Evolutionary conservation across 2,113 vertebrate genomes (phyloP).

Genomic region (Andinoacara biseriatus): DNA sequence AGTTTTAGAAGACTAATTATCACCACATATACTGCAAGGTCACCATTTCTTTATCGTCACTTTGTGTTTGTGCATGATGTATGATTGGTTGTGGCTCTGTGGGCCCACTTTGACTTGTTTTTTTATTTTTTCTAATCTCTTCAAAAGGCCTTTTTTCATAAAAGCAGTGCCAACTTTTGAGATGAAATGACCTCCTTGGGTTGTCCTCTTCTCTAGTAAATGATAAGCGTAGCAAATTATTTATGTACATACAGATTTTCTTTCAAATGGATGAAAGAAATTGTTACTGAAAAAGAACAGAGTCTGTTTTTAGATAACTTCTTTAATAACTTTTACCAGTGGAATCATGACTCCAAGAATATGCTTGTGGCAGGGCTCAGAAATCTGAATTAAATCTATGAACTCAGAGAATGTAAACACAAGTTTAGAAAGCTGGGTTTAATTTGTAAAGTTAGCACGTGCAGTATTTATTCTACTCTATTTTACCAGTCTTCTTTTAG

Average conservation of each 20-base stretch:
- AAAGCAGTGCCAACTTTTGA: conserved; percentile 21
- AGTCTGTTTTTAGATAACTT: neutral
- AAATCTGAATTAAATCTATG: neutral
- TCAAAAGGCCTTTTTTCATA: conserved; percentile 24
- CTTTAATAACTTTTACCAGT: conserved; percentile 4
- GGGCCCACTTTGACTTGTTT: neutral
- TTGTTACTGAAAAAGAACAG: neutral
- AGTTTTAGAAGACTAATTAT: conserved; percentile 8
- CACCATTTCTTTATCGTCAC: conserved; percentile 9
- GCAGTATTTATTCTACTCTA: neutral
- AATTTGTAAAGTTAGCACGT: neutral
- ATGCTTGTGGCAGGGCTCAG: neutral
- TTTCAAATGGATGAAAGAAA: conserved; percentile 17
- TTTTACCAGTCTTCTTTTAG: neutral
- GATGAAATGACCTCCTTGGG: conserved; percentile 35
- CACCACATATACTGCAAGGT: neutral
- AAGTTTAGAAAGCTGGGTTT: neutral
- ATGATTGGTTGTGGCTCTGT: neutral
- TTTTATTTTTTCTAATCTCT: neutral
- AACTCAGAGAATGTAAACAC: neutral
- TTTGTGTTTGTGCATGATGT: conserved; percentile 21
- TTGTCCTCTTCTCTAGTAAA: conserved; percentile 17
- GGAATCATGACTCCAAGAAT: neutral
- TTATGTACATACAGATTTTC: conserved; percentile 24
- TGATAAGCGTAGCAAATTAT: conserved; percentile 19